Conservation (phyloP, 1,140 invertebrate species). For the Solenopsis invicta region DNA sequence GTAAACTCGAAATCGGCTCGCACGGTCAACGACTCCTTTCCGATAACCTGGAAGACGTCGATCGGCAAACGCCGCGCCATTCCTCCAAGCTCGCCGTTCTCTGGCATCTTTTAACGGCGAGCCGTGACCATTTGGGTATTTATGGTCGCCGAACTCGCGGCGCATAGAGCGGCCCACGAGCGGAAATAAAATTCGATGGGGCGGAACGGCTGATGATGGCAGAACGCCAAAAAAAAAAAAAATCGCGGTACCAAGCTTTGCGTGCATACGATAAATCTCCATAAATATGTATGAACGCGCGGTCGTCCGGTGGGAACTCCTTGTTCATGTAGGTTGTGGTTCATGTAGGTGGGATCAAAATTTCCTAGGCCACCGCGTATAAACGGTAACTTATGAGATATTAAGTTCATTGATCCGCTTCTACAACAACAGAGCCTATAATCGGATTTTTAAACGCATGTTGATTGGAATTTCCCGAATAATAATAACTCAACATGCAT, state of each 20-base stretch:
- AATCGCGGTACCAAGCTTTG: slow-evolving; percentile 60
- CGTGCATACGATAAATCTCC: slow-evolving; percentile 82
- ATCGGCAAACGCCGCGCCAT: slow-evolving; percentile 7
- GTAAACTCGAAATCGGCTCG: slow-evolving; percentile 64
- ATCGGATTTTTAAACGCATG: neutral
- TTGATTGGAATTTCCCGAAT: neutral
- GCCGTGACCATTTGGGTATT: slow-evolving; percentile 70
- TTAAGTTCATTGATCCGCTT: slow-evolving; percentile 28
- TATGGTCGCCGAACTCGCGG: slow-evolving; percentile 70
- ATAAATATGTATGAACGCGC: slow-evolving; percentile 82
- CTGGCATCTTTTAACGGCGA: slow-evolving; percentile 55
- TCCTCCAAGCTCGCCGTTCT: neutral
- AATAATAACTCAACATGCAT: neutral
- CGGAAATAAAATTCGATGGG: slow-evolving; percentile 82
- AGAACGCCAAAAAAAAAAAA: slow-evolving; percentile 77
- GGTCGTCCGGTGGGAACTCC: slow-evolving; percentile 68
- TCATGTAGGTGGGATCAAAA: slow-evolving; percentile 9
- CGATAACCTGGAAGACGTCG: slow-evolving; percentile 51
- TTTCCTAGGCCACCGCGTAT: slow-evolving; percentile 25
- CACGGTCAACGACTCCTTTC: slow-evolving; percentile 48
- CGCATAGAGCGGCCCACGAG: slow-evolving; percentile 59
- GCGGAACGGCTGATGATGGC: slow-evolving; percentile 80
- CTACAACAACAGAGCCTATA: slow-evolving; percentile 13
- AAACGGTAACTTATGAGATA: slow-evolving; percentile 20
- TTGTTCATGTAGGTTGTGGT: slow-evolving; percentile 40